phyloP scores from a whole-genome alignment of 2,113 vertebrate genomes.

The Cinclus cinclus region DNA sequence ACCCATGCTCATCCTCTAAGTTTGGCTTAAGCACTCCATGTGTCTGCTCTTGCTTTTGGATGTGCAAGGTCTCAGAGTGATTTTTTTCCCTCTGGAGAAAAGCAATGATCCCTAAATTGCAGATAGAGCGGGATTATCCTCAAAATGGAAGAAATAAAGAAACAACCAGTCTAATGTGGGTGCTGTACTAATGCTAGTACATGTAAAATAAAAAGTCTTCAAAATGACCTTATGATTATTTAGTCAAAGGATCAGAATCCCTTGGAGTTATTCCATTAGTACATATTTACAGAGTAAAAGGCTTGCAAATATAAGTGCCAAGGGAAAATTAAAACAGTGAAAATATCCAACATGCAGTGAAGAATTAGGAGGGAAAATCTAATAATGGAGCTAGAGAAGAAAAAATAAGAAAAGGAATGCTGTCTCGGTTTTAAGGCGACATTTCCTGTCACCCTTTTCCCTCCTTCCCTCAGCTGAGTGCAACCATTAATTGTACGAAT shows the following conservation, averaged over 20 bases:
- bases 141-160: neutral
- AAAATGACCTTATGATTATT: neutral
- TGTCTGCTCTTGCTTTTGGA: neutral
- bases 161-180: neutral
- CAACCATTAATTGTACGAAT: conserved; percentile 39
- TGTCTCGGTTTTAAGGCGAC: neutral
- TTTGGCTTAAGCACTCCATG: neutral
- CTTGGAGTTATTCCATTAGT: neutral
- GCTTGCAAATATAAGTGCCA: neutral
- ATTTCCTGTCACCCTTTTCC: neutral
- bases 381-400: neutral
- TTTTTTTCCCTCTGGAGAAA: neutral
- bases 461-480: neutral
- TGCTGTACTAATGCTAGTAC: neutral
- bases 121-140: neutral
- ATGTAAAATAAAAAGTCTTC: neutral
- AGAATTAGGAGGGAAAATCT: neutral
- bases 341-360: neutral
- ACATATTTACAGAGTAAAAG: neutral
- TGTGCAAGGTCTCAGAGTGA: neutral
- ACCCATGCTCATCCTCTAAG: neutral
- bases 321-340: neutral
- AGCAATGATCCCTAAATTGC: neutral
- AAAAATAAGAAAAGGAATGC: neutral
- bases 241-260: neutral